Conservation (phyloP, 2,888 invertebrate genomes). For the Gnatocerus cornutus region DNA sequence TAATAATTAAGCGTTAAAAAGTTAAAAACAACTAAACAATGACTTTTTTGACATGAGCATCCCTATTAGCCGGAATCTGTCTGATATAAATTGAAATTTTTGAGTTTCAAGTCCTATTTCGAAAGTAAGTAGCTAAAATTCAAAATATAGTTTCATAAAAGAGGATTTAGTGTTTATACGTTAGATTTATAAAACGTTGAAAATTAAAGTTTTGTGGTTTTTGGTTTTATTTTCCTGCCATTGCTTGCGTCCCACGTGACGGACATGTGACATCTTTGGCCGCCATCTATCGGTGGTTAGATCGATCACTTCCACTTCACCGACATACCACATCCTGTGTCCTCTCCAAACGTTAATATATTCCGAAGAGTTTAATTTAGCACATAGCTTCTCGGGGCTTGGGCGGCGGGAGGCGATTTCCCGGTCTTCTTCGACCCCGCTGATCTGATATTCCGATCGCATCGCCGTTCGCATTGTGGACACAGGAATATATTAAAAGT, state of each 20-base stretch:
- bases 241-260: conserved; percentile 6
- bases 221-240: conserved; percentile 1
- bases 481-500: conserved; percentile 72
- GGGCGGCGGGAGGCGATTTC: conserved; percentile 55
- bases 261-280: conserved; percentile 6
- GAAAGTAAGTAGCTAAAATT: no score
- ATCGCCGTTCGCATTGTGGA: conserved; percentile 70
- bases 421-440: conserved; percentile 52
- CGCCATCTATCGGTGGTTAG: conserved; percentile 32
- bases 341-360: conserved; percentile 71
- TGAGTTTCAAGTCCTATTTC: no score
- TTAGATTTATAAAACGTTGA: no score
- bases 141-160: no score
- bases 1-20: no score
- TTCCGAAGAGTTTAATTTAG: conserved; percentile 72
- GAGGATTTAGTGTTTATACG: no score
- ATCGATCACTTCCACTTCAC: conserved; percentile 20
- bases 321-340: conserved; percentile 56
- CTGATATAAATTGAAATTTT: no score
- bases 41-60: no score
- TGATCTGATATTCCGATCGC: conserved; percentile 70
- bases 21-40: no score
- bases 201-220: no score
- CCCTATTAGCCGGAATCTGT: no score
- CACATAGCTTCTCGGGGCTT: conserved; percentile 69